phyloP scores from a whole-genome alignment of 1,140 invertebrate genomes.

The Cyrtorhinus lividipennis region DNA sequence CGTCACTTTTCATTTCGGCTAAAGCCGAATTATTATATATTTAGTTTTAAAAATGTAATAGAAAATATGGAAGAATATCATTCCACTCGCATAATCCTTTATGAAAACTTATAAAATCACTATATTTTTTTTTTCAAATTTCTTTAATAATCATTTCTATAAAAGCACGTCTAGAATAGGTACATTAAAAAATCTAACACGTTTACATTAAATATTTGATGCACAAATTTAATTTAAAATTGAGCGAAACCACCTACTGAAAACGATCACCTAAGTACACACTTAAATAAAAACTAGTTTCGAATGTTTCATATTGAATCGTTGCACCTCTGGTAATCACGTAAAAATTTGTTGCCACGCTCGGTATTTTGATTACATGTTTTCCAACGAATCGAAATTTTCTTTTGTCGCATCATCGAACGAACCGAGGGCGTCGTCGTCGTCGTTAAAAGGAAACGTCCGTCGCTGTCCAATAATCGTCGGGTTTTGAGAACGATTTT shows the following conservation, averaged over 20 bases:
- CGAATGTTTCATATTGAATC: background rate
- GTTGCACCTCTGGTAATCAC: slow-evolving; percentile 1
- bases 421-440: too few relatives aligned
- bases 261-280: background rate
- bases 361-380: too few relatives aligned
- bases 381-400: too few relatives aligned
- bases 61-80: background rate
- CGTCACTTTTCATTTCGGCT: background rate
- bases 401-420: too few relatives aligned
- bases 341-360: too few relatives aligned
- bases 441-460: too few relatives aligned
- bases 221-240: slow-evolving; percentile 17
- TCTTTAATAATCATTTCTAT: background rate
- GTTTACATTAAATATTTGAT: slow-evolving; percentile 17
- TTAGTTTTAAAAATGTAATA: background rate
- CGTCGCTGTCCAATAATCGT: too few relatives aligned
- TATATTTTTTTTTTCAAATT: too few relatives aligned
- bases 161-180: slow-evolving; percentile 20
- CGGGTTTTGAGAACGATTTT: too few relatives aligned
- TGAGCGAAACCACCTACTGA: slow-evolving; percentile 18
- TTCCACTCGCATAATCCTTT: background rate
- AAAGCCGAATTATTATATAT: too few relatives aligned
- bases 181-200: slow-evolving; percentile 18
- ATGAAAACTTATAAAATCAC: slow-evolving; percentile 8
- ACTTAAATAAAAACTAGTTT: slow-evolving; percentile 3